phyloP scores from a whole-genome alignment of 2,113 vertebrate species.

The Spheniscus mendiculus region DNA sequence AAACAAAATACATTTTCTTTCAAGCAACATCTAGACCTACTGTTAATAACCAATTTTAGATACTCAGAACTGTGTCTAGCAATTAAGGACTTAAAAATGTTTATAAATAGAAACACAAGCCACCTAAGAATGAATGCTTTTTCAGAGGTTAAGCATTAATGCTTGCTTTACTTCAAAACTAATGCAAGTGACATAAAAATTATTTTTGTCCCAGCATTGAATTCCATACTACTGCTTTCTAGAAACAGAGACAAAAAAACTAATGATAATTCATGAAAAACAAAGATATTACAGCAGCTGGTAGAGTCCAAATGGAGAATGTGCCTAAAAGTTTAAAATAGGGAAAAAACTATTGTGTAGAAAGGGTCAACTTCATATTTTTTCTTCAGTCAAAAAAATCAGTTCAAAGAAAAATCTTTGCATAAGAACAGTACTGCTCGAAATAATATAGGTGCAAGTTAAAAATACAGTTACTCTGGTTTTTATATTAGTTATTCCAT shows the following conservation, averaged over 20 bases:
- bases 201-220: background rate
- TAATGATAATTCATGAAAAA: background rate
- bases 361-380: background rate
- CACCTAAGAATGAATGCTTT: background rate
- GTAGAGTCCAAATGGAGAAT: background rate
- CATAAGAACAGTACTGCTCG: background rate
- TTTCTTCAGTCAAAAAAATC: background rate
- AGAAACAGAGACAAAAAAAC: background rate
- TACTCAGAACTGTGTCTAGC: background rate
- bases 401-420: background rate
- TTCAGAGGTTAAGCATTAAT: background rate
- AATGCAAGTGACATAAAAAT: background rate
- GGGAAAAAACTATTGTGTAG: background rate
- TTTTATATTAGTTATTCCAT: background rate
- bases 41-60: background rate
- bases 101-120: background rate
- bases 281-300: background rate
- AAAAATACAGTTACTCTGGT: background rate
- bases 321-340: background rate
- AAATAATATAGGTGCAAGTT: background rate
- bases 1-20: conserved; percentile 7
- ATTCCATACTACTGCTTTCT: background rate
- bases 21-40: background rate
- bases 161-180: background rate
- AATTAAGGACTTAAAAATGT: background rate